Evolutionary conservation across 2,113 vertebrate genomes (phyloP).

Genomic region (Suricata suricatta): DNA sequence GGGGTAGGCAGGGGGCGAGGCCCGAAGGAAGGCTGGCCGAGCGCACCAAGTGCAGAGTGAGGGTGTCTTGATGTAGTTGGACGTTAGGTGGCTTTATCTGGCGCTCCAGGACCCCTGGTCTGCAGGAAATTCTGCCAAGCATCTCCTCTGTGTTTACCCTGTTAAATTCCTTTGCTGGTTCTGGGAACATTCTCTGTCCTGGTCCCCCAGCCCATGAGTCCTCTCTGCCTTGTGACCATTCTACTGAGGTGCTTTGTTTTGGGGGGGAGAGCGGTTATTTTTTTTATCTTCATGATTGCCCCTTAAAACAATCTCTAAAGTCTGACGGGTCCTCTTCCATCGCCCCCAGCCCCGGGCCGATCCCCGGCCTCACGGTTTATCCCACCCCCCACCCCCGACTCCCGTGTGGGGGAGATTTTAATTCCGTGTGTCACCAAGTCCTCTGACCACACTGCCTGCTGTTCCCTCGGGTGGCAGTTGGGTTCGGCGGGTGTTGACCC

Average conservation of each 20-base stretch:
- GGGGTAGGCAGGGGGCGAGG: background rate
- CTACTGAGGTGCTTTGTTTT: background rate
- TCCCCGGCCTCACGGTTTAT: too few species aligned
- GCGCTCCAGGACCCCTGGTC: background rate
- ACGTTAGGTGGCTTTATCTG: background rate
- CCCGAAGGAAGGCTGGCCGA: accelerated
- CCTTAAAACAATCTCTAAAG: background rate
- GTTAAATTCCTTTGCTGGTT: background rate
- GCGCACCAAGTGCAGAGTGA: accelerated
- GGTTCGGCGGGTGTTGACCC: accelerated
- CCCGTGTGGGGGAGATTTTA: too few species aligned
- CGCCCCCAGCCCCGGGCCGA: background rate
- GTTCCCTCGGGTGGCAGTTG: accelerated
- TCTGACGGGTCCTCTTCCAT: background rate
- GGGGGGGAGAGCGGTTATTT: background rate
- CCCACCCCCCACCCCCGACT: accelerated
- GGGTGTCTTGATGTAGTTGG: background rate
- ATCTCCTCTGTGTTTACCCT: background rate
- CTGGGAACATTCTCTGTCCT: background rate
- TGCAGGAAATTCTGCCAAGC: accelerated
- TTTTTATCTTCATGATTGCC: background rate
- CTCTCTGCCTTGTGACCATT: background rate
- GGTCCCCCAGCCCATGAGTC: accelerated
- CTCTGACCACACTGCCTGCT: background rate
- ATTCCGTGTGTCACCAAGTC: accelerated